Conservation (phyloP, 2,888 invertebrate species). For the Scelioninae gen. 1 region DNA sequence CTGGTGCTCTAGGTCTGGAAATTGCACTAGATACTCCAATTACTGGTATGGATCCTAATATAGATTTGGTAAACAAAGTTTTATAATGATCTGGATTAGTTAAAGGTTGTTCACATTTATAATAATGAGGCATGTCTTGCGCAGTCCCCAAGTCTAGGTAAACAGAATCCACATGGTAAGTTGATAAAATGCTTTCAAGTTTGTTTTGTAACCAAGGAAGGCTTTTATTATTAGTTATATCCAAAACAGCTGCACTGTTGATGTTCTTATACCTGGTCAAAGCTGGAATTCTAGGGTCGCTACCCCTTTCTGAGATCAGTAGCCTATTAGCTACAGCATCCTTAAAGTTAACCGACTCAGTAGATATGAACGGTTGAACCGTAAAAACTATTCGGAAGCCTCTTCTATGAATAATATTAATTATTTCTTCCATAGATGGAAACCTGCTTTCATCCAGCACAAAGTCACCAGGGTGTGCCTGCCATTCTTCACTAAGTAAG, state of each 20-base stretch:
- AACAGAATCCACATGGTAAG: constrained; percentile 93
- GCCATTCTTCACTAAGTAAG: constrained; percentile 92
- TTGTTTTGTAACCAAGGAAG: constrained; percentile 92
- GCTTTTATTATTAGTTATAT: constrained; percentile 93
- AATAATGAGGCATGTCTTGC: constrained; percentile 94
- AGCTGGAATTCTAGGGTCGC: constrained; percentile 92
- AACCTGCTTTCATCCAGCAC: constrained; percentile 92
- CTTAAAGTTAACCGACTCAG: constrained; percentile 92
- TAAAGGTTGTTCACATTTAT: constrained; percentile 90
- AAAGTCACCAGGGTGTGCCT: constrained; percentile 93
- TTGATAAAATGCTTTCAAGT: constrained; percentile 88
- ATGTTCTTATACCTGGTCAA: constrained; percentile 91
- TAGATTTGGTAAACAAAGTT: constrained; percentile 87
- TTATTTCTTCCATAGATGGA: constrained; percentile 90
- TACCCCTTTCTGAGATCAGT: constrained; percentile 92
- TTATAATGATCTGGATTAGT: constrained; percentile 94
- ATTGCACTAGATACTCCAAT: constrained; percentile 94
- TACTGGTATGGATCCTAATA: constrained; percentile 87
- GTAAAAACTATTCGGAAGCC: constrained; percentile 94
- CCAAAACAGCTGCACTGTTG: constrained; percentile 92
- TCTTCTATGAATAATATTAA: constrained; percentile 91
- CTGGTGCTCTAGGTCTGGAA: constrained; percentile 91
- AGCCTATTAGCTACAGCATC: constrained; percentile 90
- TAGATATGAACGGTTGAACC: constrained; percentile 95
- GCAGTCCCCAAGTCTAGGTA: constrained; percentile 93